Evolutionary conservation across 2,797 vertebrate genomes (phyloP), one percentile per base, ranked within the genome.

Genomic region (Cichlasoma orientale): DNA sequence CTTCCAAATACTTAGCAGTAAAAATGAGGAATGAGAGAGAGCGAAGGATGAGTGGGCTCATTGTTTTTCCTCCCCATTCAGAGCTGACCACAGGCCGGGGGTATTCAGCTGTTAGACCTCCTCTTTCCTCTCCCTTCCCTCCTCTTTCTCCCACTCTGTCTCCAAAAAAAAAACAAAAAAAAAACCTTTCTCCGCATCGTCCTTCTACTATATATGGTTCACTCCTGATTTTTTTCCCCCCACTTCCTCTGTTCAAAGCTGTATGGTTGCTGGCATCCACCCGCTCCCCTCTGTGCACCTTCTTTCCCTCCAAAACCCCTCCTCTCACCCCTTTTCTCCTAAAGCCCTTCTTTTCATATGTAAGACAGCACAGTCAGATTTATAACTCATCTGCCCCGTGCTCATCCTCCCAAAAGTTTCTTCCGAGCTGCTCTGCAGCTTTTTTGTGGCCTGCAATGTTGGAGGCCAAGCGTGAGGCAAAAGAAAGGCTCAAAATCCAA

Each of bases 31-130:
- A 82, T 1, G 55, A 83, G 74, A 25, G 88, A 82, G 91, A 82
- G 91, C 29, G 18, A 71, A 86, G 87, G 84, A 94, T 96, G 93
- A 97, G 95, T 96, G 91, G 90, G 78, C 73, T 88, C 94, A 95
- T 96, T 97, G 96, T 97, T 94, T 88, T 83, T 84, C 75, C 72
- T 86, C 70, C 77, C 88, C 90, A 94, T 95, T 95, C 93, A 95
- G 84, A 82, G 23, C 84, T 87, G 89, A 92, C 88, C 77, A 82
- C 84, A 93, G 94, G 91, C 93, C 83, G 44, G 91, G 86, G 82
- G 78, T 88, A 91, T 94, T 95, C 92, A 95, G 94, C 94, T 91
- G 94, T 91, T 91, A 90, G 87, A 91, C 90, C 83, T 91, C 75
- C 82, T 91, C 81, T 86, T 88, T 80, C 70, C 84, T 77, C 86